Base-by-base conservation (phyloP, 37 sponge, comb jelly and placozoan species). In the Spongilla lacustris region DNA sequence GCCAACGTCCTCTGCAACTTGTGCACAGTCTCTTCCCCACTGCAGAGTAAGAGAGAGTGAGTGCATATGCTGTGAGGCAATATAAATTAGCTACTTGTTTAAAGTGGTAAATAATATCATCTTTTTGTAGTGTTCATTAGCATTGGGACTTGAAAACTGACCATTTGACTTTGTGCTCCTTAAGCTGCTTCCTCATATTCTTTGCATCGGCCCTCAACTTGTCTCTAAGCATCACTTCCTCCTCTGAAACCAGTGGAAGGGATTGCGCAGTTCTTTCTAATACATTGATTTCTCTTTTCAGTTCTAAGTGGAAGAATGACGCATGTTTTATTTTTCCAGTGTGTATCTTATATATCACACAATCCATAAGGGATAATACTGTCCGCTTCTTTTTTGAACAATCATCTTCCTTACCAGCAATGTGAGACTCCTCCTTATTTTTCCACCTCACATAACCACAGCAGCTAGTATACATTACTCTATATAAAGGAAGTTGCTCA, bases 231-330 rank as follows among this genome's bases (percentile, higher is more conserved):
- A 90, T 91, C 36, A 85, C 88, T 84, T 97, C 93, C 87, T 97
- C 97, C 68, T 92, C 84, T 0, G 97, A 92, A 2, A 97, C 95
- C 34, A 89, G 85, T 10, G 89, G 90, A 78, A 95, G 81, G 0
- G 81, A 87, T 29, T 81, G 73, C 0, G 99, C 96, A 10, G 95
- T 95, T 37, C 95, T 80, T 79, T 91, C 89, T 97, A 96, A 98
- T 37, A 98, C 90, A 48, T 89, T 89, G 2, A 91, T 83, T 74
- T 98, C 99, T 76, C 97, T 85, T 83, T 93, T 93, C 86, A 98
- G 79, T 79, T 98, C 99, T 37, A 88, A 73, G 9, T 46, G 46
- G 4, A 10, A 4, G 8, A 46, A 8, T 46, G 46, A 8, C 8
- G 46, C n/a, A n/a, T n/a, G n/a, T n/a, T n/a, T n/a, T n/a, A n/a